These are phyloP conservation scores for Centropristis striata DNA, from an alignment of 2,113 vertebrate genomes.

Conservation along the genomic window DNA sequence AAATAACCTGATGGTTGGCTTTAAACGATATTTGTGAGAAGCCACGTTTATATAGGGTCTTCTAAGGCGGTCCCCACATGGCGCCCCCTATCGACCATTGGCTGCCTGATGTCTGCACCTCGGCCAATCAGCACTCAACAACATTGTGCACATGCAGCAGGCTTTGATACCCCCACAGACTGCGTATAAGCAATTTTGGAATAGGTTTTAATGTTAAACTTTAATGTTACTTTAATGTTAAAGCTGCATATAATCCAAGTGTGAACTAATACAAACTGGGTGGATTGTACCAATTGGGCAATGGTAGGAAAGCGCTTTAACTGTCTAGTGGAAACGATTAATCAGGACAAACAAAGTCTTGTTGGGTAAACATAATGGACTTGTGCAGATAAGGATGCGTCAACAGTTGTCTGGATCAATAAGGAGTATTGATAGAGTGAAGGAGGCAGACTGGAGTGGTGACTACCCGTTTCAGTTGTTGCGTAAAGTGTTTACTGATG, in stretches of 20 bases:
- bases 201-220: not conserved
- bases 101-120: not conserved
- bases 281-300: conserved; percentile 22
- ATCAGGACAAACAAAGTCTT: conserved; percentile 42
- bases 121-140: not conserved
- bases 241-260: too few relatives aligned
- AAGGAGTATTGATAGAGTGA: conserved; percentile 15
- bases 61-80: not conserved
- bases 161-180: not conserved
- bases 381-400: conserved; percentile 37
- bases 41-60: conserved; percentile 55
- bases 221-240: not conserved
- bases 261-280: not conserved
- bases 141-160: not conserved
- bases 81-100: conserved; percentile 61
- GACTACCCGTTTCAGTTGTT: conserved; percentile 12
- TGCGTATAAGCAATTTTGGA: too few relatives aligned
- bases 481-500: conserved; percentile 14
- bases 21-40: conserved; percentile 24
- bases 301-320: too few relatives aligned
- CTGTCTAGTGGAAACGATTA: conserved; percentile 8
- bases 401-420: conserved; percentile 36
- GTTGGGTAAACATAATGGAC: conserved; percentile 28
- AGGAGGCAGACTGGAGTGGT: not conserved
- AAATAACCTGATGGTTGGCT: conserved; percentile 11